Percentiles rank a stretch among this genome's conserved stretches.
Conservation (phyloP, 2,888 invertebrate species). For the Ophion obscuratus region DNA sequence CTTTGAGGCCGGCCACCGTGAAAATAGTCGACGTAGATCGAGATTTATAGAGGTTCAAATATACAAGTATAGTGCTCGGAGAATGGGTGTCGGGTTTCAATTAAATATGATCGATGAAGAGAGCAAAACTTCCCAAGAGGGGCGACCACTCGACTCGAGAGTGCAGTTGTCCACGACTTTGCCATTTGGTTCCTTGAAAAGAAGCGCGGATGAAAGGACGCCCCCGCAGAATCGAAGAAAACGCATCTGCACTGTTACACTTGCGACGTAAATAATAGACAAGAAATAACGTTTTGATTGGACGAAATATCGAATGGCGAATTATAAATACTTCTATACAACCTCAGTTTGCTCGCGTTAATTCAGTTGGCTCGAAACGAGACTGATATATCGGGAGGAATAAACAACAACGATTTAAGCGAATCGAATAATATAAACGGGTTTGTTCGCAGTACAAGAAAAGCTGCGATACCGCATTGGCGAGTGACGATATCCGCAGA, state of each 20-base stretch:
- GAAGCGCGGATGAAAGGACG: slow-evolving; percentile 28
- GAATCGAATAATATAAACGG: slow-evolving; percentile 11
- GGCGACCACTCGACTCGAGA: slow-evolving; percentile 21
- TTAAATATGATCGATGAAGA: slow-evolving; percentile 80
- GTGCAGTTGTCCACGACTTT: slow-evolving; percentile 33
- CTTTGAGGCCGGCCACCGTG: slow-evolving; percentile 57
- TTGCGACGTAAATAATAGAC: slow-evolving; percentile 36
- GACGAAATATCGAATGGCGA: slow-evolving; percentile 13
- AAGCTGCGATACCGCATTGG: slow-evolving; percentile 13
- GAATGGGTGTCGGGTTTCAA: slow-evolving; percentile 78
- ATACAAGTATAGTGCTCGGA: slow-evolving; percentile 32
- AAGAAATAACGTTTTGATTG: background rate
- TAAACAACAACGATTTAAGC: background rate
- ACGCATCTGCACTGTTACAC: slow-evolving; percentile 46
- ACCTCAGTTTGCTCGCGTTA: slow-evolving; percentile 64
- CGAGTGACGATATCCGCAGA: slow-evolving; percentile 61
- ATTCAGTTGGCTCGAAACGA: background rate
- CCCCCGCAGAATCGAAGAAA: slow-evolving; percentile 39
- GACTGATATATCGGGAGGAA: slow-evolving; percentile 13
- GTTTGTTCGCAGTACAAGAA: background rate
- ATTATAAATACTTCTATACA: slow-evolving; percentile 71
- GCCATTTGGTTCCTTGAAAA: slow-evolving; percentile 60
- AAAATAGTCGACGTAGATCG: slow-evolving; percentile 68
- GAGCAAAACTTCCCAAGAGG: slow-evolving; percentile 56
- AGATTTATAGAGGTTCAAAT: slow-evolving; percentile 76